These are phyloP conservation scores for Fregetta grallaria DNA, from an alignment of 2,113 vertebrate genomes.

Conservation along the genomic window DNA sequence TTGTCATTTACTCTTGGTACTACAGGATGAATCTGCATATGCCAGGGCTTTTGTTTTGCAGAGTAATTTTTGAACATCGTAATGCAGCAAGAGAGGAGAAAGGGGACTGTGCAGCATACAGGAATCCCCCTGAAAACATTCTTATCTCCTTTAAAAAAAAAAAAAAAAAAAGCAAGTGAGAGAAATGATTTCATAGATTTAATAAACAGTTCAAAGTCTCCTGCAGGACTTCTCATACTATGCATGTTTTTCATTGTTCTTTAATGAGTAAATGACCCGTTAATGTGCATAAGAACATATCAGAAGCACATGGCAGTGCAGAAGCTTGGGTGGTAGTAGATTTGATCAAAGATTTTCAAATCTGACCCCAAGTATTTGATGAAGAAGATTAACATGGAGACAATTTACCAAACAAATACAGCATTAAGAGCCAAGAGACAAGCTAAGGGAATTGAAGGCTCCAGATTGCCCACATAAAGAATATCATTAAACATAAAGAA, in stretches of 20 bases:
- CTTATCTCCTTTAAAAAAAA: constrained; percentile 15
- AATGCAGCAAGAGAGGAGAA: neutral
- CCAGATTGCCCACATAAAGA: constrained; percentile 81
- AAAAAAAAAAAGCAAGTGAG: neutral
- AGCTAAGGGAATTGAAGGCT: constrained; percentile 76
- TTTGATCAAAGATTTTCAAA: constrained; percentile 80
- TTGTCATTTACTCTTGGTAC: neutral
- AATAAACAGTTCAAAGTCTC: constrained; percentile 74
- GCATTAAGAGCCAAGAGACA: constrained; percentile 74
- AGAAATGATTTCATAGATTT: constrained; percentile 69
- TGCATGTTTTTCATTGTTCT: constrained; percentile 72
- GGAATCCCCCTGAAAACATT: constrained; percentile 6
- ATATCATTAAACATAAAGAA: constrained; percentile 75
- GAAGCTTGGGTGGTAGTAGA: constrained; percentile 67
- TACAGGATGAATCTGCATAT: neutral
- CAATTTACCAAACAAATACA: constrained; percentile 81
- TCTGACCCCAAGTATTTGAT: constrained; percentile 79
- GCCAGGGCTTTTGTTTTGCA: neutral
- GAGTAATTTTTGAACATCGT: neutral
- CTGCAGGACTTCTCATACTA: constrained; percentile 55
- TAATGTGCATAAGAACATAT: constrained; percentile 67
- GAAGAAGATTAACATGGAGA: constrained; percentile 81
- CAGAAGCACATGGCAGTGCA: constrained; percentile 78
- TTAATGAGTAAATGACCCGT: constrained; percentile 77
- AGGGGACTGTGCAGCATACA: neutral